phyloP scores from a whole-genome alignment of 2,797 vertebrate species.

The Molothrus ater region DNA sequence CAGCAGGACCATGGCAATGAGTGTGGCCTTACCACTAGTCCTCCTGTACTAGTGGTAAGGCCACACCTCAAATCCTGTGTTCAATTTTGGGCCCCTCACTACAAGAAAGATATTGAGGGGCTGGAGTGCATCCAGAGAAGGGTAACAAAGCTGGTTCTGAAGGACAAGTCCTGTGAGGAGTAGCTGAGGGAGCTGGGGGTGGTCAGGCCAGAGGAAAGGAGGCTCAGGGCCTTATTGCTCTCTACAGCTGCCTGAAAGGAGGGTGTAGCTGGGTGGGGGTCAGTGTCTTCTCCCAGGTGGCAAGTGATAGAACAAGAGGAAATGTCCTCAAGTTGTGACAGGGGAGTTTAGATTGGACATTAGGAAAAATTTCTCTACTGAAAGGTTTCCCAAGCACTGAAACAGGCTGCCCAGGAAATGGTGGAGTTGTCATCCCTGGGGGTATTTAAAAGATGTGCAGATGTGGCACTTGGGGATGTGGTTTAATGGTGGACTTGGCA shows the following conservation, averaged over 20 bases:
- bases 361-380: neutral
- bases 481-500: neutral
- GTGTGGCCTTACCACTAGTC: no score
- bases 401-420: neutral
- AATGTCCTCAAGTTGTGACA: neutral
- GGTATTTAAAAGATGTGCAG: neutral
- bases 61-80: neutral
- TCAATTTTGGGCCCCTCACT: neutral
- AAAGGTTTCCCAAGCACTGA: neutral
- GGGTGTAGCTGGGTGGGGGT: no score
- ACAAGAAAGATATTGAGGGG: neutral
- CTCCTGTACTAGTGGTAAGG: accelerated
- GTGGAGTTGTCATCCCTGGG: no score
- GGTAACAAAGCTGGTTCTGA: neutral
- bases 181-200: neutral
- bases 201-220: neutral
- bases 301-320: neutral
- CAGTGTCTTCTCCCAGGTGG: accelerated
- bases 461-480: neutral
- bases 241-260: neutral
- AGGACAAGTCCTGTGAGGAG: neutral
- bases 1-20: neutral
- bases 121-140: neutral
- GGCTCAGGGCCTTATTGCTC: accelerated
- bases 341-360: neutral